phyloP scores from a whole-genome alignment of 2,888 invertebrate genomes.

The Loripinus fragilis region DNA sequence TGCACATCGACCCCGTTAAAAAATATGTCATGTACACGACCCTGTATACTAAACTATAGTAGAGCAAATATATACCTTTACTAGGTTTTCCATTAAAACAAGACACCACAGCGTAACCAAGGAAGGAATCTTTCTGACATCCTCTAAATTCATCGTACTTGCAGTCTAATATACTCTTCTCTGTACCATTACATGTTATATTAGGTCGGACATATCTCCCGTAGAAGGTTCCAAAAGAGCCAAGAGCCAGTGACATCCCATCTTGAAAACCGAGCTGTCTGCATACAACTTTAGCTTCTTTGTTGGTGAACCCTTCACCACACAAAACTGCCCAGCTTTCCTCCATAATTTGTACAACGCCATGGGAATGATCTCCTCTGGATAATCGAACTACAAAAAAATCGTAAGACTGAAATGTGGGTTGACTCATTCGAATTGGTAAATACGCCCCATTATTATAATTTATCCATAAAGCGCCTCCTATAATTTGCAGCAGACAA shows the following conservation, averaged over 20 bases:
- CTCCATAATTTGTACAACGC: slow-evolving; percentile 67
- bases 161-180: slow-evolving; percentile 66
- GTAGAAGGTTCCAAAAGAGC: slow-evolving; percentile 68
- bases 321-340: slow-evolving; percentile 70
- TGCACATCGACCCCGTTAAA: too few relatives aligned
- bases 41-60: too few relatives aligned
- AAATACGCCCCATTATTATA: too few relatives aligned
- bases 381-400: slow-evolving; percentile 63
- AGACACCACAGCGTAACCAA: slow-evolving; percentile 73
- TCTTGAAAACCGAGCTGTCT: slow-evolving; percentile 48
- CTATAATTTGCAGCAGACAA: too few relatives aligned
- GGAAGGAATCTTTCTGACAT: slow-evolving; percentile 63
- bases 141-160: slow-evolving; percentile 61
- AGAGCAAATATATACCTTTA: slow-evolving; percentile 58
- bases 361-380: slow-evolving; percentile 69
- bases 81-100: slow-evolving; percentile 69
- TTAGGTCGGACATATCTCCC: slow-evolving; percentile 65
- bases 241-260: slow-evolving; percentile 66
- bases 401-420: too few relatives aligned
- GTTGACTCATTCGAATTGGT: too few relatives aligned
- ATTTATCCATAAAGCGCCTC: too few relatives aligned
- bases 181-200: slow-evolving; percentile 68
- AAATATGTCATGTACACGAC: too few relatives aligned
- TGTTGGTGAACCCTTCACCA: slow-evolving; percentile 71
- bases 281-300: slow-evolving; percentile 56